phyloP scores from a whole-genome alignment of 2,888 invertebrate species.

The Anticlea derivata region DNA sequence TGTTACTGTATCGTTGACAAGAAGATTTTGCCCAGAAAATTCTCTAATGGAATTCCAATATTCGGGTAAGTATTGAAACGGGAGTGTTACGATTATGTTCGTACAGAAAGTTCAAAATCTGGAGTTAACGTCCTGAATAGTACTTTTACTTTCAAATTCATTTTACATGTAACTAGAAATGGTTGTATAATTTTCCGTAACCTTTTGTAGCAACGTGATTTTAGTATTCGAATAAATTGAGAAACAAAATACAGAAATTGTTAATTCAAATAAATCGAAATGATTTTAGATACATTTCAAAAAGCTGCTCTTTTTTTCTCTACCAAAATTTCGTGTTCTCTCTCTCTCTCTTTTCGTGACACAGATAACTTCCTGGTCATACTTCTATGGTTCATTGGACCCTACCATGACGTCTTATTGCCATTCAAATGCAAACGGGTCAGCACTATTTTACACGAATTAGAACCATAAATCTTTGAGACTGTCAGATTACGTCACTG shows the following conservation, averaged over 20 bases:
- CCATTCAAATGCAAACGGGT: no score
- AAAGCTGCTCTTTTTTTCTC: no score
- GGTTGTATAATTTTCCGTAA: background rate
- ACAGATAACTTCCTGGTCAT: no score
- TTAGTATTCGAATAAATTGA: background rate
- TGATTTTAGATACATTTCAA: no score
- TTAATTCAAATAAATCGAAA: no score
- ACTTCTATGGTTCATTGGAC: no score
- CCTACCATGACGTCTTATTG: no score
- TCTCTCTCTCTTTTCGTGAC: no score
- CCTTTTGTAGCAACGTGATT: conserved; percentile 4
- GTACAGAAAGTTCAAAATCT: background rate
- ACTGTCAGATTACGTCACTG: no score
- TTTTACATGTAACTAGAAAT: conserved; percentile 4
- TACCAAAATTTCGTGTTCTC: no score
- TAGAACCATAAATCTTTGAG: no score
- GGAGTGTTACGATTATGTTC: conserved; percentile 12
- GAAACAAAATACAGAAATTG: background rate
- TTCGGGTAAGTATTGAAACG: conserved; percentile 19
- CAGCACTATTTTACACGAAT: no score
- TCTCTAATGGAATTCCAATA: conserved; percentile 34
- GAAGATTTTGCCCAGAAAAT: conserved; percentile 15
- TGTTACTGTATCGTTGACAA: conserved; percentile 14
- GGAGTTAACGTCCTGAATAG: background rate
- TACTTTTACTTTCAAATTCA: background rate